These are phyloP conservation scores for Monomorium pharaonis DNA, from an alignment of 1,140 invertebrate genomes.

Conservation along the genomic window DNA sequence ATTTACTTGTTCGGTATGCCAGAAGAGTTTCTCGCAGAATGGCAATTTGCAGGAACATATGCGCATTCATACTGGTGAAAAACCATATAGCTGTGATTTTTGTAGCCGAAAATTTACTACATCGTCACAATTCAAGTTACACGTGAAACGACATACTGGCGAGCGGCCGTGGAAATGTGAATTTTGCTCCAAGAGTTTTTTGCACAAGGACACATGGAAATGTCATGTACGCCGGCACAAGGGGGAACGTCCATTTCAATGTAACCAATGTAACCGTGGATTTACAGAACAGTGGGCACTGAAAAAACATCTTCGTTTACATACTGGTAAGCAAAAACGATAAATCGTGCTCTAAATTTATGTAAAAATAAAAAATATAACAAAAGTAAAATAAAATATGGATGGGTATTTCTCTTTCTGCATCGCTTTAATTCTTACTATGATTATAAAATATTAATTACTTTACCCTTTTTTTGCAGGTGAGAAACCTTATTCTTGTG, in stretches of 20 bases:
- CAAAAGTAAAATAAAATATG: neutral
- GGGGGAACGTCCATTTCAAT: conserved; percentile 88
- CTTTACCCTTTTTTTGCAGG: conserved; percentile 81
- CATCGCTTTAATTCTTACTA: neutral
- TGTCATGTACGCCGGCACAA: conserved; percentile 88
- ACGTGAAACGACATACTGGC: conserved; percentile 88
- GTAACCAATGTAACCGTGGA: conserved; percentile 86
- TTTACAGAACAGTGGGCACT: conserved; percentile 90
- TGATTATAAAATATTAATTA: neutral
- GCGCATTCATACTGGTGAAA: conserved; percentile 88
- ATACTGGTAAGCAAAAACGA: conserved; percentile 85
- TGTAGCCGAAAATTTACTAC: conserved; percentile 91
- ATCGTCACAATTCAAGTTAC: conserved; percentile 88
- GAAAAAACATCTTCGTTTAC: conserved; percentile 88
- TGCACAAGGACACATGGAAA: conserved; percentile 89
- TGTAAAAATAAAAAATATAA: neutral
- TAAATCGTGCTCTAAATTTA: neutral
- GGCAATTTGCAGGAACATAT: conserved; percentile 87
- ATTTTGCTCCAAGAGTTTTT: conserved; percentile 87
- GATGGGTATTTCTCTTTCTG: neutral
- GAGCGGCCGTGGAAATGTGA: conserved; percentile 88
- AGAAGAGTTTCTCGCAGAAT: conserved; percentile 88
- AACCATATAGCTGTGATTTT: conserved; percentile 88
- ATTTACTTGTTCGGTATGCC: conserved; percentile 87
- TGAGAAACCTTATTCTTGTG: conserved; percentile 92